Evolutionary conservation across 1,140 invertebrate genomes (phyloP), one percentile per base, ranked within the genome.

Genomic region (Drosophila grimshawi): DNA sequence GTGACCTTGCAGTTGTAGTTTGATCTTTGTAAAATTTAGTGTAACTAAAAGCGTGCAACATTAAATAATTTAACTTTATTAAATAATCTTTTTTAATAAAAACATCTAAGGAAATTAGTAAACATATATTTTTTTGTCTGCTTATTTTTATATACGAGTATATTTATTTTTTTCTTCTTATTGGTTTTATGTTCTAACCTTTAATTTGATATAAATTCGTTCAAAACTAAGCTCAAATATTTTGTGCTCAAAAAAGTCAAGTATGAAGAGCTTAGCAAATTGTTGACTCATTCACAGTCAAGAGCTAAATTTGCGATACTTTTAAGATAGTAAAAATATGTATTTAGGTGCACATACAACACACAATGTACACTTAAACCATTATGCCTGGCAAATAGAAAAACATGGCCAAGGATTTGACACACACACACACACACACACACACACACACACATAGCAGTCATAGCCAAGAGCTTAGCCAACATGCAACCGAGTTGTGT

Each of bases 371-470:
- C 37, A 37, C 48, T 60, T 51, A 53, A 57, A 62, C 57, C 27
- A 19, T 62, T 69, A 62, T 45, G 37, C n/a, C 19, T 4, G n/a
- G 51, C 33, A 63, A 63, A 70, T 70, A n/a, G 55, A 71, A 60
- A 71, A 71, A 56, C 53, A 67, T 61, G 63, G n/a, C 55, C 46
- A 46, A 30, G 41, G 41, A 43, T 33, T 8, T 29, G 11, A 55
- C 55, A 55, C 33, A 5, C 32, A 72, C 62, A 68, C 65, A 56
- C 41, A 39, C 35, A 37, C 53, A 39, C 3, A 37, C 39, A 41
- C 6, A 39, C 35, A 55, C 5, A 8, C 32, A 4, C 32, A 49
- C 7, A 49, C 35, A 27, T 48, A 46, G 41, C 8, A 41, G 60
- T 29, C 67, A 49, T 48, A 64, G 5, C 10, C 37, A 43, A 60